Percentiles rank a stretch among this genome's conserved stretches.
Evolutionary conservation across 1,140 invertebrate species (phyloP).

Genomic region (Aradophagus sp.): DNA sequence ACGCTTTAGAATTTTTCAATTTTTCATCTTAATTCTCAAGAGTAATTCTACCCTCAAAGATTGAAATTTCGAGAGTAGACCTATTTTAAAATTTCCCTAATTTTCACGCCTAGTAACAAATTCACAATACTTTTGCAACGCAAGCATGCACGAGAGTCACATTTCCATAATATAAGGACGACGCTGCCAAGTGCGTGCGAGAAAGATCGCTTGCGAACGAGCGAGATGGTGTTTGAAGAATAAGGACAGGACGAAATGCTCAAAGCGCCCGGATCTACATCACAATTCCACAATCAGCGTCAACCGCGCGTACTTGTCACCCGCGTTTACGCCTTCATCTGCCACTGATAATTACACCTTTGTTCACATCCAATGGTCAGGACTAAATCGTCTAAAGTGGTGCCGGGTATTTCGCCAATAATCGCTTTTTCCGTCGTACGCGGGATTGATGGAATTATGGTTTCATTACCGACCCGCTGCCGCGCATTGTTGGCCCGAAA

Average conservation of each 20-base stretch:
- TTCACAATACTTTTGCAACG: too few relatives aligned
- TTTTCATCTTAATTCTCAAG: too few relatives aligned
- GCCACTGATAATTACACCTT: slow-evolving; percentile 53
- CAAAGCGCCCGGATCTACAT: slow-evolving; percentile 41
- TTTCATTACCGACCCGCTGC: slow-evolving; percentile 46
- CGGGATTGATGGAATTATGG: slow-evolving; percentile 47
- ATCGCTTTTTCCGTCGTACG: slow-evolving; percentile 37
- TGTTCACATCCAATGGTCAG: slow-evolving; percentile 39
- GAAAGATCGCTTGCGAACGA: slow-evolving; percentile 27
- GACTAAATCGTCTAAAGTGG: slow-evolving; percentile 38
- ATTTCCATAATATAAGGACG: too few relatives aligned
- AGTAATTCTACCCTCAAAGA: too few relatives aligned
- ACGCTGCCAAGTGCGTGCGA: too few relatives aligned
- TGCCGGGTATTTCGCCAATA: slow-evolving; percentile 48
- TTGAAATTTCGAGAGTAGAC: too few relatives aligned
- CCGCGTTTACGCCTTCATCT: slow-evolving; percentile 52
- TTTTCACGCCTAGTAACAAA: too few relatives aligned
- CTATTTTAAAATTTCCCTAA: too few relatives aligned
- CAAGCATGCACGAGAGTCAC: too few relatives aligned
- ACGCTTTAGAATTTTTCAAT: too few relatives aligned
- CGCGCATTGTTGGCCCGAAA: slow-evolving; percentile 40
- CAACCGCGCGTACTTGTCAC: slow-evolving; percentile 50
- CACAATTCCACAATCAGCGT: slow-evolving; percentile 53
- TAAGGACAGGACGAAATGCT: slow-evolving; percentile 20
- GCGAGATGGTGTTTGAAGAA: slow-evolving; percentile 9